Evolutionary conservation across 2,113 vertebrate genomes (phyloP).

Genomic region (Pagrus major): DNA sequence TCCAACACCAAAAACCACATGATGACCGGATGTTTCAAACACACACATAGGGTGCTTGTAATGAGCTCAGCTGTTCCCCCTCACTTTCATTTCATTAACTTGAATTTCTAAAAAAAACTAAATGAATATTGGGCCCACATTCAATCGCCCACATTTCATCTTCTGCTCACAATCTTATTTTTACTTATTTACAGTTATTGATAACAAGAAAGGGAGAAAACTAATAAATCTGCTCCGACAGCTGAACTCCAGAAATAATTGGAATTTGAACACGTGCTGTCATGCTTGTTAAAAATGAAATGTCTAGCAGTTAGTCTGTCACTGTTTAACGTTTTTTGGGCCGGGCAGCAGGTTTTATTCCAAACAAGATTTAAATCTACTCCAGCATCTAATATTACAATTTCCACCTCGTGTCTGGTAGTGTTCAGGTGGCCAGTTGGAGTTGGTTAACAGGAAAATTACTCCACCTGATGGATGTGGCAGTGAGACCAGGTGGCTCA

Average conservation of each 20-base stretch:
- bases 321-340: slow-evolving; percentile 32
- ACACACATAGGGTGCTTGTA: not conserved
- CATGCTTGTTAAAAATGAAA: slow-evolving; percentile 48
- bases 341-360: slow-evolving; percentile 38
- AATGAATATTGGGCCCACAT: slow-evolving; percentile 15
- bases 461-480: slow-evolving; percentile 66
- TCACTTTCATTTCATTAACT: slow-evolving; percentile 13
- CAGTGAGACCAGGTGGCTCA: slow-evolving; percentile 76
- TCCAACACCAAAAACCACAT: slow-evolving; percentile 17
- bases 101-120: slow-evolving; percentile 27
- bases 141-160: slow-evolving; percentile 11
- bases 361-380: slow-evolving; percentile 56
- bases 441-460: slow-evolving; percentile 73
- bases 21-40: slow-evolving; percentile 11
- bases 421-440: slow-evolving; percentile 79
- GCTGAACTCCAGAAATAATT: slow-evolving; percentile 59
- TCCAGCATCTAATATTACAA: slow-evolving; percentile 26
- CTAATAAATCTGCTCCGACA: slow-evolving; percentile 46
- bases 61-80: not conserved
- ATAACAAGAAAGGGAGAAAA: slow-evolving; percentile 47
- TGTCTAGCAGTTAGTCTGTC: slow-evolving; percentile 24
- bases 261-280: slow-evolving; percentile 28
- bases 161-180: slow-evolving; percentile 7
- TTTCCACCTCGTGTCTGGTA: slow-evolving; percentile 34
- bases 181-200: slow-evolving; percentile 26